A percentile compares a stretch with the other conserved stretches of the same genome.
These are phyloP conservation scores for Prinia subflava DNA, from an alignment of 2,113 vertebrate species.

Conservation along the genomic window DNA sequence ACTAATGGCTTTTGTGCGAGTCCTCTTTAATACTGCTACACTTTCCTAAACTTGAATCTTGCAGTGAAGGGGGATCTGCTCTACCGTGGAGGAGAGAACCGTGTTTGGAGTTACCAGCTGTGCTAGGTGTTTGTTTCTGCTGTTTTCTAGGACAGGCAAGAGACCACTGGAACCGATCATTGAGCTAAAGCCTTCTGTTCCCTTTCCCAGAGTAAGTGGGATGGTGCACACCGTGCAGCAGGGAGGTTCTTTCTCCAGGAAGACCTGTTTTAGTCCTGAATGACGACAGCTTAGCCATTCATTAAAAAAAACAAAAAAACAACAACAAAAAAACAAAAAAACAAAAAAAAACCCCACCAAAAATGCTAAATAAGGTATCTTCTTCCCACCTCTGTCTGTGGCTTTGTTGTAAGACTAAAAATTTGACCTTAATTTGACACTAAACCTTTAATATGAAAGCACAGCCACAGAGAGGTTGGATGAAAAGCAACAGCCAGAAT, in stretches of 20 bases:
- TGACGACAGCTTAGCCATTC: neutral
- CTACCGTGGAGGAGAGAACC: neutral
- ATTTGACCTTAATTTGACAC: no score
- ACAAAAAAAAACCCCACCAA: no score
- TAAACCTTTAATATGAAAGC: no score
- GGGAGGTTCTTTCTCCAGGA: neutral
- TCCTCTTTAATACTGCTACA: neutral
- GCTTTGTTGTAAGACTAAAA: no score
- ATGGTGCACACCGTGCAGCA: neutral
- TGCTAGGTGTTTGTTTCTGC: accelerated
- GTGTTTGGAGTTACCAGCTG: neutral
- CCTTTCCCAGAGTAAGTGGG: neutral
- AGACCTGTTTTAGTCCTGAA: neutral
- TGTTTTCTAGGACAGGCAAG: neutral
- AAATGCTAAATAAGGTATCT: no score
- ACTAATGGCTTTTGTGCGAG: neutral
- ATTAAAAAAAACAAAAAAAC: neutral
- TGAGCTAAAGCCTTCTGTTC: neutral
- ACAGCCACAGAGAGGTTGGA: no score
- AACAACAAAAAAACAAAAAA: no score
- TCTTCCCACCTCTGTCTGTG: no score
- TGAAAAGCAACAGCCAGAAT: neutral
- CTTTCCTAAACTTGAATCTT: neutral
- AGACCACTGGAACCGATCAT: neutral
- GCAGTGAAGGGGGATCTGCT: neutral